Evolutionary conservation across 1,140 invertebrate genomes (phyloP), one percentile per base, ranked within the genome.

Genomic region (Nixonia krombeini): DNA sequence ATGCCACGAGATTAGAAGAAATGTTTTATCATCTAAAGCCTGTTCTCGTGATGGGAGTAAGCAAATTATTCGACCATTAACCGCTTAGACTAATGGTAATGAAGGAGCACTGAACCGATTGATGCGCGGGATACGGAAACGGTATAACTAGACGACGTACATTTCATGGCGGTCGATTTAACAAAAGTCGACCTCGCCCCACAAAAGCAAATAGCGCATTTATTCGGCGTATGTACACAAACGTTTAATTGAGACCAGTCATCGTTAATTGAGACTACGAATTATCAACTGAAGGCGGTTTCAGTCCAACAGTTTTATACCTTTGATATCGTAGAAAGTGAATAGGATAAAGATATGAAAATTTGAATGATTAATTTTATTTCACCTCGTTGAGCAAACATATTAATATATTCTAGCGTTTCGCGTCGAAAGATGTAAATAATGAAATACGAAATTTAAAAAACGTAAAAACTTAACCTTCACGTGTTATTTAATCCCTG

Each of bases 141-240:
- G 38, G 23, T 29, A 15, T 25, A 29, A 41, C 45, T 21, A 15
- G 26, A 26, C 6, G 21, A 6, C 6, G 2, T 2, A 21, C 2
- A 21, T 6, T 21, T 21, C 21, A 21, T 21, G 21, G 6, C 6
- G 6, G 21, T 21, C 21, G 6, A 44, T 50, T n/a, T 50, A 63
- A 26, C 28, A 45, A 29, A 50, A 56, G 4, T 42, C 26, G 61
- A 41, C 61, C 61, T 64, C 61, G 61, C 46, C 49, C 46, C 26
- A 64, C 45, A 50, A 51, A 64, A 18, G 26, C 61, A 46, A 52
- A 56, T 51, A 51, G 26, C 51, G 56, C 51, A 46, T 56, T 55
- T 56, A 64, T 57, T 56, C 56, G 45, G 51, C 51, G 31, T 38
- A 35, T 44, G 51, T 25, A 45, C 25, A 16, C 35, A 56, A 51